Base-by-base conservation (phyloP, 2,113 vertebrate genomes). In the Daubentonia madagascariensis region DNA sequence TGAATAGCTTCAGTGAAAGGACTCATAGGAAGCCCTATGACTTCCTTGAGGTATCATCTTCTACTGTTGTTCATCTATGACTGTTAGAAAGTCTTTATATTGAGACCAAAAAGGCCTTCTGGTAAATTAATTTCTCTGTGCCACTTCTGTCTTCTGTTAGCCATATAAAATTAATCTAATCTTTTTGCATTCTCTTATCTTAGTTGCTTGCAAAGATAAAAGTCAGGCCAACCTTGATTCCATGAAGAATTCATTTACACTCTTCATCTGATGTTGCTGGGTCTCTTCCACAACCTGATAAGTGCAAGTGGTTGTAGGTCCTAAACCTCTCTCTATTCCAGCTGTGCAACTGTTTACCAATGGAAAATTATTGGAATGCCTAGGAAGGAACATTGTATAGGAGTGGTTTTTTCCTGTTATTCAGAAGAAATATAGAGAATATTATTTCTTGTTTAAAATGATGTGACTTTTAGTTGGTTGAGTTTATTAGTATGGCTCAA, bases 401-500 rank as follows among this genome's bases (percentile, higher is more conserved):
- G 48, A 81, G 9, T 94, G 45, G 45, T 50, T 76, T 76, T 81
- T 72, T 23, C 28, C 17, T 61, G 22, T 52, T 96, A 40, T 57
- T 78, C 43, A 80, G 50, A 37, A 96, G 61, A 6, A 96, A 79
- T 86, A 52, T 65, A 78, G 22, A n/a, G 50, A 57, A 63, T 91
- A 67, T 78, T 78, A 37, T 83, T 78, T 94, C 43, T 94, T 80
- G 57, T 57, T 97, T 79, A 91, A 94, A 57, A 76, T 92, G 23
- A 70, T 73, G n/a, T 20, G n/a, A 54, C 23, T 40, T 37, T 70
- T 67, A 45, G 22, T 93, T 96, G 22, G 50, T 87, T 81, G 32
- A 68, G 32, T 83, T 85, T 93, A 45, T 93, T 85, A 85, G 73
- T 83, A 75, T 68, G 67, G 18, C 32, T 65, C 63, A 93, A 86